Conservation (phyloP, 2,888 invertebrate genomes). For the Liodrosophila aerea region DNA sequence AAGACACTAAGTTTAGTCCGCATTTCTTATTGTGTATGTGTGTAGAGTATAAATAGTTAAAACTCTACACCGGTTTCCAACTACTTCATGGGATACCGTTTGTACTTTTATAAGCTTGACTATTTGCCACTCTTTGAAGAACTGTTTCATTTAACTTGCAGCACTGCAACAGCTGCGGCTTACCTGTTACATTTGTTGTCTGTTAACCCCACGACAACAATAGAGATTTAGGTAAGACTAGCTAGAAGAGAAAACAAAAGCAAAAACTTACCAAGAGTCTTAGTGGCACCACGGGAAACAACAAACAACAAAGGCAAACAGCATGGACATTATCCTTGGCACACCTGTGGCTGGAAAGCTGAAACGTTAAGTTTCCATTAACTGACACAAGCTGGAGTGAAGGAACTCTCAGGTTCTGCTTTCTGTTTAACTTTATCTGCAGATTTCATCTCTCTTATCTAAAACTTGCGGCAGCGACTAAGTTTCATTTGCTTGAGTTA, state of each 20-base stretch:
- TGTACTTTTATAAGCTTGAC: constrained; percentile 4
- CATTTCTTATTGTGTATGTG: no score
- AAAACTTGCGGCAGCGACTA: constrained; percentile 3
- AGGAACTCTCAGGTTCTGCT: neutral
- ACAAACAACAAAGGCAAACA: constrained; percentile 9
- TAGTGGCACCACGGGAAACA: constrained; percentile 16
- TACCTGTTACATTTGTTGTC: constrained; percentile 3
- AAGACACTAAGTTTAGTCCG: no score
- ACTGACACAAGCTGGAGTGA: constrained; percentile 10
- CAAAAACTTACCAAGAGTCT: constrained; percentile 3
- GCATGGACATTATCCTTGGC: constrained; percentile 17
- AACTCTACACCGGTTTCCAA: no score
- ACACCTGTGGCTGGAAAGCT: constrained; percentile 45
- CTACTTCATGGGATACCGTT: no score
- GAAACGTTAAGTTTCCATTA: constrained; percentile 31
- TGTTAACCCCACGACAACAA: neutral
- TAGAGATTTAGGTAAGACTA: constrained; percentile 5
- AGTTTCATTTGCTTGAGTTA: constrained; percentile 12
- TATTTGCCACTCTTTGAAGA: neutral
- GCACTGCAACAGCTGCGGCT: constrained; percentile 36
- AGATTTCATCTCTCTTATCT: constrained; percentile 10
- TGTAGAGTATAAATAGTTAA: no score
- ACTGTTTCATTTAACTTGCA: constrained; percentile 24
- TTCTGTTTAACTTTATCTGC: no score
- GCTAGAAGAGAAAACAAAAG: constrained; percentile 5